phyloP scores from a whole-genome alignment of 1,140 invertebrate species.

The Polypedilum pembai region DNA sequence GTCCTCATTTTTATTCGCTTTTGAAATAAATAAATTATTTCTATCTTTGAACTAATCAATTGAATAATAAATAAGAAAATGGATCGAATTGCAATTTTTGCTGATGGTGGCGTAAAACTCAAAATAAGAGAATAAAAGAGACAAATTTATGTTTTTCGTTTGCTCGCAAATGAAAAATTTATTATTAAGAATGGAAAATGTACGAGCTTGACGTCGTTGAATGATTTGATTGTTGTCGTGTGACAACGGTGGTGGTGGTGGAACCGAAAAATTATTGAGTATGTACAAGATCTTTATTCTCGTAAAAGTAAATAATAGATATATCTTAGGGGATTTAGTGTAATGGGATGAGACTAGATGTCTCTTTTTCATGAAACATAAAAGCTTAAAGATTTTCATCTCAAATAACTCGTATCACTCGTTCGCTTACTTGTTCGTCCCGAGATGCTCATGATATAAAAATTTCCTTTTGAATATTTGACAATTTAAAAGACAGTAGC shows the following conservation, averaged over 20 bases:
- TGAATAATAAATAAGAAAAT: conserved; percentile 14
- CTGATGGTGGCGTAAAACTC: conserved; percentile 1
- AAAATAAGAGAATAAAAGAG: neutral
- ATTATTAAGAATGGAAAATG: no score
- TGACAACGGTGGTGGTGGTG: neutral
- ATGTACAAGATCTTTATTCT: no score
- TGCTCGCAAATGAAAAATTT: neutral
- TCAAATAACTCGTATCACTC: no score
- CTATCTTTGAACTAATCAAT: neutral
- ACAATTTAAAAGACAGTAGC: neutral
- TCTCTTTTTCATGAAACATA: no score
- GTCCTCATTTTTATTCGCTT: neutral
- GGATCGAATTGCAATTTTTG: neutral
- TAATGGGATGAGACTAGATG: no score
- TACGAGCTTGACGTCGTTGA: neutral
- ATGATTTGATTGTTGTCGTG: neutral
- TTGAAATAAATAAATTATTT: neutral
- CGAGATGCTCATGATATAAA: neutral
- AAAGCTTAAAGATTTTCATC: no score
- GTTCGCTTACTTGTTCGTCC: neutral
- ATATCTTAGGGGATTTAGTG: no score
- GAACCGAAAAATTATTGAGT: no score
- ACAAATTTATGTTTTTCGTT: neutral
- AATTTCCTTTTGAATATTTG: neutral
- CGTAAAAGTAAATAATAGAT: no score